phyloP scores from a whole-genome alignment of 2,113 vertebrate species.

The Callipepla californica region DNA sequence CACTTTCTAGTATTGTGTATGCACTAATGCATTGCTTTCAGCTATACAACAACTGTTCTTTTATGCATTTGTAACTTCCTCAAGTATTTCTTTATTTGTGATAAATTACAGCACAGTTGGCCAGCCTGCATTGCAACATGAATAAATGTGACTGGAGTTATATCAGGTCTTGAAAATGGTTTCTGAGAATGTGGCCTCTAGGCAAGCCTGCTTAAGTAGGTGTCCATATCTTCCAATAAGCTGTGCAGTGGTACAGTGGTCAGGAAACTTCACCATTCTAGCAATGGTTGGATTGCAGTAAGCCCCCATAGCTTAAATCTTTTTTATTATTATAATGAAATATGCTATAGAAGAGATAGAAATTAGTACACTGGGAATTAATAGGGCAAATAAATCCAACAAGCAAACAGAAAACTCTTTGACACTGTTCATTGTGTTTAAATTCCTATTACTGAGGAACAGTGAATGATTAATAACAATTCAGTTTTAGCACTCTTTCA shows the following conservation, averaged over 20 bases:
- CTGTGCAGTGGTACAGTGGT: too few species aligned
- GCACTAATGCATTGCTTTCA: conserved; percentile 41
- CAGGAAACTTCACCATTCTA: neutral
- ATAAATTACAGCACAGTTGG: conserved; percentile 50
- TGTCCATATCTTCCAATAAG: neutral
- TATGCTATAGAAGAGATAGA: neutral
- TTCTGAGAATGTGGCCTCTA: neutral
- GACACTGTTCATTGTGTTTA: neutral
- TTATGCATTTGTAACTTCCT: conserved; percentile 56
- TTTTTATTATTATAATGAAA: neutral
- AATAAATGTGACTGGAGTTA: conserved; percentile 36
- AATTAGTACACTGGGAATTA: neutral
- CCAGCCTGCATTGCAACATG: neutral
- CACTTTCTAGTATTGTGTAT: conserved; percentile 8
- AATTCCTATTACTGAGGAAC: neutral
- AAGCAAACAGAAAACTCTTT: neutral
- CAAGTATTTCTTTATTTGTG: conserved; percentile 49
- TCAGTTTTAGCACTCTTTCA: neutral
- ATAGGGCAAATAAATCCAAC: neutral
- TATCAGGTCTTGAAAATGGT: neutral
- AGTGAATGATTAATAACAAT: neutral
- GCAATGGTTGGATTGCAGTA: neutral
- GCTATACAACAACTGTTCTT: conserved; percentile 52
- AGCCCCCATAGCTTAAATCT: neutral
- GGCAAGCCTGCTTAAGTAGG: neutral